These are phyloP conservation scores for Drosophila recens DNA, from an alignment of 2,888 invertebrate genomes.

Conservation along the genomic window DNA sequence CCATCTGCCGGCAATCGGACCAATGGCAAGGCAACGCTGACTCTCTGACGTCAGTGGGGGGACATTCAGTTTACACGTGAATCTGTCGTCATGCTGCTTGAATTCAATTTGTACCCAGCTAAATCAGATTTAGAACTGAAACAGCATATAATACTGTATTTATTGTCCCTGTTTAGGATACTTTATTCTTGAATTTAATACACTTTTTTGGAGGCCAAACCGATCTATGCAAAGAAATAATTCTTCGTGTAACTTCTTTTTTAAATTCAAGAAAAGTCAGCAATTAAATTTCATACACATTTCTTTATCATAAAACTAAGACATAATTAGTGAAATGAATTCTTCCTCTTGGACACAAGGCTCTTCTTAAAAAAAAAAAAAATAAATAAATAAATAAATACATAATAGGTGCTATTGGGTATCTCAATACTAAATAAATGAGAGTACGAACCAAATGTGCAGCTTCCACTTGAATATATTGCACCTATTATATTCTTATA, in stretches of 20 bases:
- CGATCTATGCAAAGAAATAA: background rate
- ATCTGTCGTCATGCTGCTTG: slow-evolving; percentile 54
- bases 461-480: too few species aligned
- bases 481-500: too few species aligned
- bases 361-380: too few species aligned
- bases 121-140: background rate
- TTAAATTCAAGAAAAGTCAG: background rate
- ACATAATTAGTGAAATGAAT: too few species aligned
- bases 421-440: too few species aligned
- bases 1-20: slow-evolving; percentile 7
- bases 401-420: too few species aligned
- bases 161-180: background rate
- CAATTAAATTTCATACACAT: background rate
- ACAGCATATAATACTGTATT: background rate
- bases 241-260: background rate
- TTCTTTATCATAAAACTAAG: background rate
- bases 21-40: slow-evolving; percentile 40
- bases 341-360: too few species aligned
- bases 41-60: slow-evolving; percentile 44
- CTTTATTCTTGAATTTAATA: background rate
- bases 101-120: slow-evolving; percentile 36
- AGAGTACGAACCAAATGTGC: background rate
- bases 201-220: background rate
- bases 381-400: too few species aligned
- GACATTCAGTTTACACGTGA: slow-evolving; percentile 49